Base-by-base conservation (phyloP, 2,888 invertebrate species). In the Polymixis lichenea region DNA sequence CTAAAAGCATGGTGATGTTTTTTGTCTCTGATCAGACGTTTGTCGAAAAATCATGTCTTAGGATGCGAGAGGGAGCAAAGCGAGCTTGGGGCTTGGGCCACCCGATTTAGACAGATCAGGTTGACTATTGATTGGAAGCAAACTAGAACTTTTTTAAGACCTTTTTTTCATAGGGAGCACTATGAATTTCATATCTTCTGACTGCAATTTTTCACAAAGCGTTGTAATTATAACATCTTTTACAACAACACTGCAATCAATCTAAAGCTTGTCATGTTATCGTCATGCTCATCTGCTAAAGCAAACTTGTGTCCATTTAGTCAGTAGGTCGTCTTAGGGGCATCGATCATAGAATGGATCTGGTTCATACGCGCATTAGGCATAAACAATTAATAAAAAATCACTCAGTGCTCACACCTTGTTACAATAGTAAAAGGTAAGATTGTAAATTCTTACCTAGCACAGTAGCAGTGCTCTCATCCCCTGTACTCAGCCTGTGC, bases 401-500 rank as follows among this genome's bases (percentile, higher is more conserved):
- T 6, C 22, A 2, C 32, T 61, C 19, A 61, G 32, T 13, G 0
- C 13, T 7, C 38, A 22, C 19, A 6, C 22, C 15, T n/a, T 15
- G 38, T 38, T 62, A 15, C 38, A 38, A 43, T 43, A 46, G 2
- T 2, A 17, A 17, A 0, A 38, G n/a, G 38, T 22, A 61, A 32
- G 13, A 58, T 17, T 46, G 11, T n/a, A 43, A 11, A n/a, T 43
- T 43, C 13, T 70, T 90, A 96, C 96, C 96, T 61, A 97, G 85
- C 62, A 96, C 84, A 38, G 94, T 94, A 19, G 95, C 93, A 51
- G 95, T 94, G 76, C 94, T 94, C 71, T 95, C 95, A 90, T 96
- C 95, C 25, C 94, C 92, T 17, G 95, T 93, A 76, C 91, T 94
- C 22, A 95, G 87, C 85, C 93, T 95, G 80, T 96, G 96, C 46